These are phyloP conservation scores for Falco berigora DNA, from an alignment of 2,797 vertebrate genomes.

Conservation along the genomic window DNA sequence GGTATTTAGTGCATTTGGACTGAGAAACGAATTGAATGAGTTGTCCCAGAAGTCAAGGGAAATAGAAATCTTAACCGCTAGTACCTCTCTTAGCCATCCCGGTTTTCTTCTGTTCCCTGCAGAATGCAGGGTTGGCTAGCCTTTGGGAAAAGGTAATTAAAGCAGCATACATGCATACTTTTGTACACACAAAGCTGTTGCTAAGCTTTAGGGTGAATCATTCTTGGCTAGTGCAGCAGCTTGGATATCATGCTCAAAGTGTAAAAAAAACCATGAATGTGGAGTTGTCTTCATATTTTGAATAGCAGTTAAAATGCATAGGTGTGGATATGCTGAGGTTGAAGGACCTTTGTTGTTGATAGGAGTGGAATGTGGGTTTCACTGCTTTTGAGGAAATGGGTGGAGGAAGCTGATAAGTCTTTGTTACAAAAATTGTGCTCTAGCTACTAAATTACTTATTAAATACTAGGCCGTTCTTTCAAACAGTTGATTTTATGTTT, in stretches of 20 bases:
- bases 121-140: background rate
- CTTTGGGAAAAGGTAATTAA: background rate
- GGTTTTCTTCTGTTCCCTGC: background rate
- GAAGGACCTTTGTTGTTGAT: background rate
- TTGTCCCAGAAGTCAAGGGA: background rate
- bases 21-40: background rate
- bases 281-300: background rate
- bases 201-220: background rate
- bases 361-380: background rate
- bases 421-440: fast-evolving
- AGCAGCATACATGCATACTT: fast-evolving
- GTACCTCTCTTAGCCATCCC: background rate
- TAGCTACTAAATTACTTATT: background rate
- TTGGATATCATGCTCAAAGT: background rate
- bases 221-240: background rate
- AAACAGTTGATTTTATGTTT: background rate
- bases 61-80: background rate
- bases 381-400: background rate
- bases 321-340: background rate
- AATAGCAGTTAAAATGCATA: background rate
- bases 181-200: background rate
- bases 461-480: background rate
- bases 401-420: background rate
- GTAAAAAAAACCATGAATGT: background rate
- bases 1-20: background rate